phyloP scores from a whole-genome alignment of 2,888 invertebrate species.

The Neoaliturus tenellus region DNA sequence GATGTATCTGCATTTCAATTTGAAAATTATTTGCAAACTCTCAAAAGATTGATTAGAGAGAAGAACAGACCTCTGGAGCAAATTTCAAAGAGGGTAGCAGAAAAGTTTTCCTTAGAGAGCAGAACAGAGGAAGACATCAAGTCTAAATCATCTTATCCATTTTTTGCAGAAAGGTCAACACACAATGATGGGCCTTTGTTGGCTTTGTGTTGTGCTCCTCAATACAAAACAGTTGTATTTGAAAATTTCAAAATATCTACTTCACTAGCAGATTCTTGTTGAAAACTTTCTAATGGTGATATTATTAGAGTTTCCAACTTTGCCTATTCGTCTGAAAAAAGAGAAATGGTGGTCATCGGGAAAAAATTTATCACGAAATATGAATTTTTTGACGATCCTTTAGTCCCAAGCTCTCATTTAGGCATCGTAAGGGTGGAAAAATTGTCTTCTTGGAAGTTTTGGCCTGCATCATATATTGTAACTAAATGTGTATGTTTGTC shows the following conservation, averaged over 20 bases:
- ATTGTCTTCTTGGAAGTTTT: not conserved
- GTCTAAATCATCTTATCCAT: not conserved
- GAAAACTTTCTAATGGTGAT: not conserved
- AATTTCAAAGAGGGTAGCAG: not conserved
- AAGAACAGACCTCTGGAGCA: conserved; percentile 28
- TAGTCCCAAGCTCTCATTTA: not conserved
- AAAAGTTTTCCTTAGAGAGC: not conserved
- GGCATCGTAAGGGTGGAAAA: no score
- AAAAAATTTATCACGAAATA: not conserved
- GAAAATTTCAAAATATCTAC: not conserved
- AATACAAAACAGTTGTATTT: not conserved
- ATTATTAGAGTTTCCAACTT: not conserved
- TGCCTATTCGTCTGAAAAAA: not conserved
- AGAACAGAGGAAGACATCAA: not conserved
- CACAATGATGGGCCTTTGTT: not conserved
- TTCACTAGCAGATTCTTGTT: not conserved
- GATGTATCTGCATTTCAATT: not conserved
- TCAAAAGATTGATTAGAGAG: not conserved
- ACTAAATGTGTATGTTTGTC: not conserved
- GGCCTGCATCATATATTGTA: no score
- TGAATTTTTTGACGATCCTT: not conserved
- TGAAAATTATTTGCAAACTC: not conserved
- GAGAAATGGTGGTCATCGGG: conserved; percentile 10
- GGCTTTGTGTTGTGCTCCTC: not conserved
- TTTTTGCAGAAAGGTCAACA: not conserved